Evolutionary conservation across 2,888 invertebrate species (phyloP), one percentile per base, ranked within the genome.

Genomic region (Cactoblastis cactorum): DNA sequence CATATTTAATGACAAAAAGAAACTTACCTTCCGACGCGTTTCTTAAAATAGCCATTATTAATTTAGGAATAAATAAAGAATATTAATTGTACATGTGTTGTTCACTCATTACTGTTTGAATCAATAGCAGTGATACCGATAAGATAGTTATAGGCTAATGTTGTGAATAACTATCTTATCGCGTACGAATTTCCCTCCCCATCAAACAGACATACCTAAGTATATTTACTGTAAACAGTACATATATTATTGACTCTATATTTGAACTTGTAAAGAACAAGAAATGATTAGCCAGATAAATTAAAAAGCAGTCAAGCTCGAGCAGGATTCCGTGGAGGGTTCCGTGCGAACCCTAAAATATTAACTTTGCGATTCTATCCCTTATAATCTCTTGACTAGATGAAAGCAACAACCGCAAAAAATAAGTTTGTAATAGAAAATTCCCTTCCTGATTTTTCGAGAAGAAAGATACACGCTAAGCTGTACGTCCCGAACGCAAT

Each of bases 91-190:
- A 67, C 66, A 72, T 66, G 66, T 61, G 55, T 35, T 48, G 62
- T 64, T 59, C 63, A 63, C 60, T 62, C 71, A 72, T 74, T 68
- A 72, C 68, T 69, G 74, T 67, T 69, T 67, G 65, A 77, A 78
- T 79, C 80, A 67, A 80, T 79, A 80, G 75, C 74, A 59, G 63
- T 67, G 68, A 58, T 59, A 51, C 53, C 60, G 86, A 86, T 85
- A 72, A 85, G 84, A 87, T 85, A 82, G 51, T 53, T 59, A 51
- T 53, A 56, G 68, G 65, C 62, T 66, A 65, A 66, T 67, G 63
- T 65, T 63, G 62, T 65, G 69, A 73, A 70, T 77, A 75, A 72
- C 74, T 71, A 83, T 85, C 84, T 87, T 82, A 87, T 87, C 86
- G 55, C 51, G 53, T 46, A 58, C 58, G 58, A 61, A 65, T 61